phyloP scores from a whole-genome alignment of 2,797 vertebrate species.

The Myripristis jacobus region DNA sequence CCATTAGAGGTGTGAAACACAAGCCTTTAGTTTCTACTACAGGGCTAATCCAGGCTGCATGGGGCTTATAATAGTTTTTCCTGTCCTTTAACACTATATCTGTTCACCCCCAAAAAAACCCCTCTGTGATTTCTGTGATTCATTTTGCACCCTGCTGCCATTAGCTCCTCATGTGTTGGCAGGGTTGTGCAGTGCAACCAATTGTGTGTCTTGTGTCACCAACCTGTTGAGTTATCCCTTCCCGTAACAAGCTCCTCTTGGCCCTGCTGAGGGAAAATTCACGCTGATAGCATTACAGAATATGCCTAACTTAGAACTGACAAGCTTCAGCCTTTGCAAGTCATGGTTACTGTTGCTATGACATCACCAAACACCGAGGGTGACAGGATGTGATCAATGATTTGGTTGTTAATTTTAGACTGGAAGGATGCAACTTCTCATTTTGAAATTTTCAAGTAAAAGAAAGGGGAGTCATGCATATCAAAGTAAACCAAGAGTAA shows the following conservation, averaged over 20 bases:
- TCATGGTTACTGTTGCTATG: conserved; percentile 16
- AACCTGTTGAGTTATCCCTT: conserved; percentile 30
- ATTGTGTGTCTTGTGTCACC: conserved; percentile 26
- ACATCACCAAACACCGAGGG: not conserved
- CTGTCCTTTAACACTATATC: not conserved
- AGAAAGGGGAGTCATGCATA: no score
- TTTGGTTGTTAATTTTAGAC: no score
- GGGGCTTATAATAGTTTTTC: no score
- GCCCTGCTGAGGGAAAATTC: not conserved
- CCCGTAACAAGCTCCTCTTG: conserved; percentile 1
- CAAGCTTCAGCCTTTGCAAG: not conserved
- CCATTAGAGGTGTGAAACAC: conserved; percentile 8
- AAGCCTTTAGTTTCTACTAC: conserved; percentile 2
- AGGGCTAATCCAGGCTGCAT: not conserved
- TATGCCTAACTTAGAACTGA: conserved; percentile 25
- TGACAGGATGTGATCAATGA: conserved; percentile 20
- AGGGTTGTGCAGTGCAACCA: conserved; percentile 10
- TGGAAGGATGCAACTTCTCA: no score
- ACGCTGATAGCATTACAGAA: conserved; percentile 19
- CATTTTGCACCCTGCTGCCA: conserved; percentile 19
- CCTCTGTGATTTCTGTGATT: conserved; percentile 15
- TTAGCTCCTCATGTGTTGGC: not conserved
- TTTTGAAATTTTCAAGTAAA: no score
- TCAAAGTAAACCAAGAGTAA: no score
- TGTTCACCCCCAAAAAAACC: not conserved